A percentile compares a stretch with the other conserved stretches of the same genome.
Evolutionary conservation across 1,140 invertebrate species (phyloP).

Genomic region (Drosophila obscura): DNA sequence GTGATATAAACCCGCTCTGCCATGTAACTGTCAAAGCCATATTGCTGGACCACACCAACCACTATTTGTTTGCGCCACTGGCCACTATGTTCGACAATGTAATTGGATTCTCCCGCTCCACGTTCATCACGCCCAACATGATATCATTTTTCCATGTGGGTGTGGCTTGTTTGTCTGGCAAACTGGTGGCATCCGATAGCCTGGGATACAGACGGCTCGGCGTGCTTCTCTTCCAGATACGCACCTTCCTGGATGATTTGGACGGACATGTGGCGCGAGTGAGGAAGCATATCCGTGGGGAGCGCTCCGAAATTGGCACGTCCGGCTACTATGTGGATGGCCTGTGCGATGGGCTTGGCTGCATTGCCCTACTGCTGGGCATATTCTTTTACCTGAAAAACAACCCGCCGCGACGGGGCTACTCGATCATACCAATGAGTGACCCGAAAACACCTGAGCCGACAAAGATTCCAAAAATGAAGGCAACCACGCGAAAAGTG

Average conservation of each 20-base stretch:
- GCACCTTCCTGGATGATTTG: constrained; percentile 91
- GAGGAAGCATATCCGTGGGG: constrained; percentile 88
- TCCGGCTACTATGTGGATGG: constrained; percentile 90
- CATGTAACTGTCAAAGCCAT: constrained; percentile 90
- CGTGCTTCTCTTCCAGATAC: constrained; percentile 89
- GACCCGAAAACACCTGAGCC: constrained; percentile 85
- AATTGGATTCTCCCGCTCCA: constrained; percentile 86
- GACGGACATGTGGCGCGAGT: constrained; percentile 91
- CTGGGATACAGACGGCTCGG: constrained; percentile 88
- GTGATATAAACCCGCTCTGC: constrained; percentile 89
- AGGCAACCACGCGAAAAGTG: constrained; percentile 87
- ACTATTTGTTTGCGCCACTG: constrained; percentile 90
- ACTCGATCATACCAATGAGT: constrained; percentile 86
- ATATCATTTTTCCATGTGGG: constrained; percentile 91
- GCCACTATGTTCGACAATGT: constrained; percentile 87
- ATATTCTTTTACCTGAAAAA: constrained; percentile 87
- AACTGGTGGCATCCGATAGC: constrained; percentile 88
- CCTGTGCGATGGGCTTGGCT: constrained; percentile 89
- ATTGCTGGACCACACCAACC: constrained; percentile 90
- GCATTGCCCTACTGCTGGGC: constrained; percentile 87
- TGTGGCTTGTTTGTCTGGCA: constrained; percentile 88
- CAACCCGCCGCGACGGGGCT: constrained; percentile 88
- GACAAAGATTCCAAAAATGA: constrained; percentile 87
- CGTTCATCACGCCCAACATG: constrained; percentile 90
- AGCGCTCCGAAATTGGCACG: constrained; percentile 89